Base-by-base conservation (phyloP, 1,140 invertebrate genomes). In the Drosophila pallidifrons region DNA sequence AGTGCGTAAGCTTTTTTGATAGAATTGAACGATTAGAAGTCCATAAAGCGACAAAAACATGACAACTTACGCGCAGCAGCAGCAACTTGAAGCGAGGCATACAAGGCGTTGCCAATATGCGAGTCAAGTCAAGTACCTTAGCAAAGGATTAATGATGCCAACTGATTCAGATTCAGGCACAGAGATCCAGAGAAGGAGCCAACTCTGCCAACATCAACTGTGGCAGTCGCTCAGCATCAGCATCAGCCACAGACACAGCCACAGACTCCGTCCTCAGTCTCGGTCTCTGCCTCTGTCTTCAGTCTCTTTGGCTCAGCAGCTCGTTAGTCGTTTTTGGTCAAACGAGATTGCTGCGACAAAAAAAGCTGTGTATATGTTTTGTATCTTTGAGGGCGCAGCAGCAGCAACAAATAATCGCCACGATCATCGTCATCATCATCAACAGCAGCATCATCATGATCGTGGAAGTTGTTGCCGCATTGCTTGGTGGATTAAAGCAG, bases 21-120 rank as follows among this genome's bases (percentile, higher is more conserved):
- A 91, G 91, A 92, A 91, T 91, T 85, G 91, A 89, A 85, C 91
- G 91, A 92, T 92, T 92, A 92, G 91, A 91, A 92, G 91, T 92
- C 91, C 87, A 92, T 92, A 92, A 92, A 92, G 90, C 91, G 91
- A 92, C 91, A 91, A 91, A 86, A 92, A 92, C 91, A 92, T 92
- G 91, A 91, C 91, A 91, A 91, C 83, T 92, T 87, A 80, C 88
- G 81, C 85, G 75, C 64, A 60, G 75, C 32, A 32, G 35, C 35
- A 38, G 71, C 64, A 60, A 71, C 32, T 15, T 15, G 15, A 15
- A 32, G 52, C 52, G 35, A 2, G 6, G 82, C 76, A 87, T 76
- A 76, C 79, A 79, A 82, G 82, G 79, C 85, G 79, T 87, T 82
- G 79, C 76, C 65, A 81, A 72, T 72, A 47, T 41, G n/a, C 11